Evolutionary conservation across 1,140 invertebrate species (phyloP), one percentile per base, ranked within the genome.

Genomic region (Philopotamus ludificatus): DNA sequence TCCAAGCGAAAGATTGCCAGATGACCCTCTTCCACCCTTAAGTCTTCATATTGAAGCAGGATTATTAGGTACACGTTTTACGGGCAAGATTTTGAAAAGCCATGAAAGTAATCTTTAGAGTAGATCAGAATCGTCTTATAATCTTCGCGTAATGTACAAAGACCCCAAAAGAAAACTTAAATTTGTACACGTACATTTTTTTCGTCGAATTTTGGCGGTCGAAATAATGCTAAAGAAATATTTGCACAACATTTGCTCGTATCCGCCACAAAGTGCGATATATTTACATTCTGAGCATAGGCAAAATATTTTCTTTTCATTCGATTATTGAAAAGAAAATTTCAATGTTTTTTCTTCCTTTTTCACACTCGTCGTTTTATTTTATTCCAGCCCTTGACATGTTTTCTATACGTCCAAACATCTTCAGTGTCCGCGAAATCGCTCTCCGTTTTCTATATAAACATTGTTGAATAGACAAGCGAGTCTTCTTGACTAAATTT

Each of bases 401-500:
- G 44, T 47, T 47, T 47, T 47, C 44, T 9, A 47, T 47, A 16
- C 44, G 44, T 20, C 18, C 28, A 34, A 34, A 34, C 28, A 34
- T 34, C 12, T 34, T 34, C 12, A 12, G 28, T 34, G 28, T 34
- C 28, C 28, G 28, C 28, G 18, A 47, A 7, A 20, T 47, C 44
- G 18, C 10, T 47, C 18, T 15, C 7, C 18, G 10, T 47, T 47
- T 15, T 47, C 44, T 47, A 7, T 7, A 47, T 47, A 47, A 47
- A 47, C 49, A 23, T 7, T 21, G 16, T 8, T 18, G 49, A 18
- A 23, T 18, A 23, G 49, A 26, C 9, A 57, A 57, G 28, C 28
- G 28, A 4, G 12, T 12, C 12, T 34, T 34, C 28, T 47, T 42
- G 41, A 28, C 47, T 60, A 60, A 47, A 42, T 57, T 57, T 39